A percentile compares a stretch with the other conserved stretches of the same genome.
These are phyloP conservation scores for Malachius bipustulatus DNA, from an alignment of 2,888 invertebrate genomes.

Conservation along the genomic window DNA sequence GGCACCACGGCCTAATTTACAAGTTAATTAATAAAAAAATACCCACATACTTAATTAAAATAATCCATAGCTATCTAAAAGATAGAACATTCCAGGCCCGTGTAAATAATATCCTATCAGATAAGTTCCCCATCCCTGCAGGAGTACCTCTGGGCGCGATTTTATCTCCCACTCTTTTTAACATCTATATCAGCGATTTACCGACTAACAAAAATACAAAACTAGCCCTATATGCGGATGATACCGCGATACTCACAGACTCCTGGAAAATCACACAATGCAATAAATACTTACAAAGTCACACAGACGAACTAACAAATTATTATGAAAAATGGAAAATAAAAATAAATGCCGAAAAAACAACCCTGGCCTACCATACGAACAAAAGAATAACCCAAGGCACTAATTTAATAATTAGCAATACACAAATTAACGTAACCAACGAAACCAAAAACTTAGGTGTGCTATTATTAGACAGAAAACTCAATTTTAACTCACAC, in stretches of 20 bases:
- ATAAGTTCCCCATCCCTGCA: too few relatives aligned
- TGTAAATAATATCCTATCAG: too few relatives aligned
- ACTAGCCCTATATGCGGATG: too few relatives aligned
- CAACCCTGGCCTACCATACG: slow-evolving; percentile 4
- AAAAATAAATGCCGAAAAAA: slow-evolving; percentile 8
- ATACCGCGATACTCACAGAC: too few relatives aligned
- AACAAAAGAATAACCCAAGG: background rate
- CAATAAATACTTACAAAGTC: slow-evolving; percentile 2
- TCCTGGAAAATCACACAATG: background rate
- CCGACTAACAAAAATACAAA: too few relatives aligned
- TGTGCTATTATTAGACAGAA: slow-evolving; percentile 4
- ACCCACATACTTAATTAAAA: too few relatives aligned
- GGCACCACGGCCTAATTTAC: background rate
- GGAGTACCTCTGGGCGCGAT: background rate
- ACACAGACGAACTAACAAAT: slow-evolving; percentile 4
- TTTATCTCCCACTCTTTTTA: background rate
- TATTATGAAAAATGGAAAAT: slow-evolving; percentile 10
- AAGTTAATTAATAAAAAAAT: too few relatives aligned
- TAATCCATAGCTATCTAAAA: too few relatives aligned
- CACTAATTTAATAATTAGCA: background rate
- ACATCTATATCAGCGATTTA: too few relatives aligned
- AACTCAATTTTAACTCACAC: slow-evolving; percentile 3
- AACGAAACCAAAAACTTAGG: slow-evolving; percentile 6
- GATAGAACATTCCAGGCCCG: too few relatives aligned
- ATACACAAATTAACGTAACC: background rate